These are phyloP conservation scores for Sternarchorhynchus goeldii DNA, from an alignment of 2,797 vertebrate species.

Conservation along the genomic window DNA sequence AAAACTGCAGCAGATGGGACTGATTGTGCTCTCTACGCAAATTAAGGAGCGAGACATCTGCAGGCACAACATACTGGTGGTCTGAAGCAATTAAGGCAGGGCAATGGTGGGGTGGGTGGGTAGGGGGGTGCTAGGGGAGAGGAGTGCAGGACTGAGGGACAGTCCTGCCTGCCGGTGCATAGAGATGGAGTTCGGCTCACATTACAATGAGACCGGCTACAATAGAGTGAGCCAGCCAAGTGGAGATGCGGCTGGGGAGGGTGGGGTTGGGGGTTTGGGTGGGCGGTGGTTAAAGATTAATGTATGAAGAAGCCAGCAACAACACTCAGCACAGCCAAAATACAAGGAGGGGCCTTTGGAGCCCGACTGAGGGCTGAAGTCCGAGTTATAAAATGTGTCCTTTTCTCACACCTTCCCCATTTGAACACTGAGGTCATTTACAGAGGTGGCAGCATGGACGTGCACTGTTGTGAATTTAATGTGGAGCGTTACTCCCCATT, in stretches of 20 bases:
- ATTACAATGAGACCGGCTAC: constrained; percentile 66
- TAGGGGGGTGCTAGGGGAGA: constrained; percentile 14
- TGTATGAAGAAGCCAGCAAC: constrained; percentile 62
- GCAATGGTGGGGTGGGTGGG: constrained; percentile 63
- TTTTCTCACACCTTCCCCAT: constrained; percentile 56
- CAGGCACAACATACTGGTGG: constrained; percentile 89
- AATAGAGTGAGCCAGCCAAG: constrained; percentile 60
- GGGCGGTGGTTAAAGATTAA: constrained; percentile 61
- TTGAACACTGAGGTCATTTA: constrained; percentile 63
- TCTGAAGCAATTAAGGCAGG: constrained; percentile 92
- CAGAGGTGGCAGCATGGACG: constrained; percentile 68
- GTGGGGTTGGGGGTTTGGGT: constrained; percentile 27
- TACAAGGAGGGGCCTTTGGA: constrained; percentile 56
- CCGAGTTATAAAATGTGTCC: constrained; percentile 66
- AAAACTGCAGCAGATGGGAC: constrained; percentile 98
- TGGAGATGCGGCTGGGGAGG: constrained; percentile 48
- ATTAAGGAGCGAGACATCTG: constrained; percentile 97
- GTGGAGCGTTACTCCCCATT: constrained; percentile 55
- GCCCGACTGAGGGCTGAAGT: constrained; percentile 39
- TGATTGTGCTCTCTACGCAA: constrained; percentile 95
- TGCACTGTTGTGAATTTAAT: constrained; percentile 75
- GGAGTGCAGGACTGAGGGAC: constrained; percentile 57
- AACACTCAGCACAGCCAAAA: constrained; percentile 59
- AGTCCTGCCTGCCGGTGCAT: constrained; percentile 67
- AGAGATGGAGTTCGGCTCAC: constrained; percentile 69